Percentiles rank a stretch among this genome's conserved stretches.
These are phyloP conservation scores for Drosophila guanche DNA, from an alignment of 1,140 invertebrate genomes.

Conservation along the genomic window DNA sequence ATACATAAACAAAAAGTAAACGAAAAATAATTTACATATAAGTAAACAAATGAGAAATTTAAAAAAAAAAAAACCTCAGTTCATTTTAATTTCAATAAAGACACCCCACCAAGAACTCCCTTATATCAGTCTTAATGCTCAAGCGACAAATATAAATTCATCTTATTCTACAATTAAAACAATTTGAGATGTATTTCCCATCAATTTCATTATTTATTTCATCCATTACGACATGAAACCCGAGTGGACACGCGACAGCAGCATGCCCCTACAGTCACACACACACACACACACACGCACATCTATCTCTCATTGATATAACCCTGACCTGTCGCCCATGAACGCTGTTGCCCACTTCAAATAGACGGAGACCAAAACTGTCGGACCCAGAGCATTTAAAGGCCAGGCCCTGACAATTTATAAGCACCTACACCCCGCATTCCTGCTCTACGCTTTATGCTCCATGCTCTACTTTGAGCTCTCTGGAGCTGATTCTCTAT, in stretches of 20 bases:
- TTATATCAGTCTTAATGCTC: no score
- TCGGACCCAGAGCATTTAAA: not conserved
- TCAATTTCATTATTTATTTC: no score
- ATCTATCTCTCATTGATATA: slow-evolving; percentile 12
- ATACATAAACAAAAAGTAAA: not conserved
- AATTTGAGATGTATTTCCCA: no score
- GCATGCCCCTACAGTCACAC: not conserved
- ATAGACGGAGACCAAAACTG: no score
- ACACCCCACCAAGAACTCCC: no score
- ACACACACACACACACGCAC: not conserved
- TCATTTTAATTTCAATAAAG: no score
- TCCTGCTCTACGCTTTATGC: not conserved
- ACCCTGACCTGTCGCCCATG: slow-evolving; percentile 16
- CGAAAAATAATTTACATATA: not conserved
- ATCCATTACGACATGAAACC: not conserved
- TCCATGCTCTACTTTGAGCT: not conserved
- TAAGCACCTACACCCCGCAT: not conserved
- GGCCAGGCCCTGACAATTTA: slow-evolving; percentile 11
- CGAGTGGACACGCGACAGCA: not conserved
- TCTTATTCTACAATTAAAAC: no score
- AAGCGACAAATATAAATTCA: no score
- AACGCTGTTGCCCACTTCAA: not conserved
- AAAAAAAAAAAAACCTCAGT: no score
- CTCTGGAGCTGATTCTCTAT: not conserved
- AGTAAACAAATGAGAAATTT: not conserved